These are phyloP conservation scores for Chromoteleia sp. DNA, from an alignment of 2,888 invertebrate species.

Conservation along the genomic window DNA sequence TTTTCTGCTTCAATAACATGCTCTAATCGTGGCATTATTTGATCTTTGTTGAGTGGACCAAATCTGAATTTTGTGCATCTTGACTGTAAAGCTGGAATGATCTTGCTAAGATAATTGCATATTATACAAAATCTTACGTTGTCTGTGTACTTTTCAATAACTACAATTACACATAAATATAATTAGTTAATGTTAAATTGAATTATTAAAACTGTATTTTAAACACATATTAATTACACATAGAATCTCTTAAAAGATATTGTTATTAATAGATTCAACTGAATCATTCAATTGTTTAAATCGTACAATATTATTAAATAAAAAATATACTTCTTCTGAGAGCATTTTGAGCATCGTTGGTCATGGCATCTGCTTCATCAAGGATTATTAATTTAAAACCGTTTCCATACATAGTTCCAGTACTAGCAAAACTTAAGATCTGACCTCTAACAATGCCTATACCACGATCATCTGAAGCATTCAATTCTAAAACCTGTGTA, in stretches of 20 bases:
- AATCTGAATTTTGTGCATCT: constrained; percentile 98
- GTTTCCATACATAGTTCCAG: constrained; percentile 96
- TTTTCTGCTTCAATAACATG: constrained; percentile 93
- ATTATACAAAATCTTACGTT: constrained; percentile 99
- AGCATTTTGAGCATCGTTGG: constrained; percentile 99
- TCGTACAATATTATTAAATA: constrained; percentile 34
- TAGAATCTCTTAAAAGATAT: too few species aligned
- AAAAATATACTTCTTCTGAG: constrained; percentile 92
- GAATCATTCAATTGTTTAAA: too few species aligned
- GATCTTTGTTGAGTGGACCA: constrained; percentile 93
- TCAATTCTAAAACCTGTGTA: constrained; percentile 95
- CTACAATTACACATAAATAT: constrained; percentile 85
- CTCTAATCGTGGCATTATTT: constrained; percentile 95
- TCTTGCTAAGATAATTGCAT: constrained; percentile 99
- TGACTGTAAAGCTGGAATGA: constrained; percentile 99
- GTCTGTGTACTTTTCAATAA: constrained; percentile 99
- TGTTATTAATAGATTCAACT: too few species aligned
- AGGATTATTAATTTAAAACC: constrained; percentile 98
- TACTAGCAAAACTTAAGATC: constrained; percentile 98
- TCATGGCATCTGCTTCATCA: constrained; percentile 99
- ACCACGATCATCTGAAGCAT: constrained; percentile 99
- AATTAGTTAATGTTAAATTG: constrained; percentile 1
- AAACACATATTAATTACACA: too few species aligned
- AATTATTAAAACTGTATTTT: neutral
- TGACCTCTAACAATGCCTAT: constrained; percentile 97